These are phyloP conservation scores for Actenoides lindsayi DNA, from an alignment of 2,113 vertebrate genomes.

Conservation along the genomic window DNA sequence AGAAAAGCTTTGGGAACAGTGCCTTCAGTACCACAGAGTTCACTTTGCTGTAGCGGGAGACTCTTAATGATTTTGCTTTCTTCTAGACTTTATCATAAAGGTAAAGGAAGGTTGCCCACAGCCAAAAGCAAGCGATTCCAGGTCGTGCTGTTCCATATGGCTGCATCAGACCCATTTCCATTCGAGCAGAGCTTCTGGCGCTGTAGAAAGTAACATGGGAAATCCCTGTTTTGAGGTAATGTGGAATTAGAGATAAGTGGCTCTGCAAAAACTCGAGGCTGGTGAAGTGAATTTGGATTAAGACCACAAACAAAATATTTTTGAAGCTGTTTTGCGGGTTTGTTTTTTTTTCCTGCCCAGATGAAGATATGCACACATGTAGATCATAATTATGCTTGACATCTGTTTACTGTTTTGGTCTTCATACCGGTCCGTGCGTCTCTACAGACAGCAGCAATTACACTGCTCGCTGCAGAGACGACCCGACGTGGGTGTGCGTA, in stretches of 20 bases:
- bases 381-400: conserved; percentile 19
- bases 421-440: not conserved
- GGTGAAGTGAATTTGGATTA: conserved; percentile 40
- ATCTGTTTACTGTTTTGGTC: not conserved
- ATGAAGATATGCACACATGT: not conserved
- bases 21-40: not conserved
- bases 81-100: not conserved
- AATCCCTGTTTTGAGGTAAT: conserved; percentile 53
- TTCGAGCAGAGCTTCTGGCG: conserved; percentile 18
- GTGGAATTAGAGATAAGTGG: conserved; percentile 12
- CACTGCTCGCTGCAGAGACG: not conserved
- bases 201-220: conserved; percentile 32
- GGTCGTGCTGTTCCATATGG: not conserved
- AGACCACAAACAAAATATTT: conserved; percentile 16
- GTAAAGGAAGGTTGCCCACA: not conserved
- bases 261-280: conserved; percentile 22
- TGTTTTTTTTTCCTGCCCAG: not conserved
- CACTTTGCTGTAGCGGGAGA: not conserved
- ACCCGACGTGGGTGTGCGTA: not conserved
- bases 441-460: not conserved
- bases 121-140: conserved; percentile 20
- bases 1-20: not conserved
- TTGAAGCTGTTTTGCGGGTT: not conserved
- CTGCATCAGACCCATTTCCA: conserved; percentile 18
- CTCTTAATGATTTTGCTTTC: not conserved